phyloP scores from a whole-genome alignment of 2,888 invertebrate species.

The Hesperia comma region DNA sequence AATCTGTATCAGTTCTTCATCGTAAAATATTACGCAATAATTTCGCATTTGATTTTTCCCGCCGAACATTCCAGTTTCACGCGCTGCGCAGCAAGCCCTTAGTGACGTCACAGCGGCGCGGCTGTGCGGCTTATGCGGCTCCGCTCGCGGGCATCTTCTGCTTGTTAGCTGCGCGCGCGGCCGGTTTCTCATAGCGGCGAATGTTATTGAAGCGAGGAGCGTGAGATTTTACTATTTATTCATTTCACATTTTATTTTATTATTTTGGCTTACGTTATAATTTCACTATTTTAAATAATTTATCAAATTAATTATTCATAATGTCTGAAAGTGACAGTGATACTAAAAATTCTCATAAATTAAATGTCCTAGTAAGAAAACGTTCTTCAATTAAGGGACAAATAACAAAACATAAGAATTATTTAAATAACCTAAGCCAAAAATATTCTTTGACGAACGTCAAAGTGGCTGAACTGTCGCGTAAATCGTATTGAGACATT shows the following conservation, averaged over 20 bases:
- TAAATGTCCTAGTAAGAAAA: conserved; percentile 2
- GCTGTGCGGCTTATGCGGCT: no score
- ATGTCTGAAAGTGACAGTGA: neutral
- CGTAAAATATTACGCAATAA: neutral
- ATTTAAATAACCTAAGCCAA: neutral
- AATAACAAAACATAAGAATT: conserved; percentile 22
- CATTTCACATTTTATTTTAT: neutral
- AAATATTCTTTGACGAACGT: neutral
- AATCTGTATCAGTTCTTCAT: no score
- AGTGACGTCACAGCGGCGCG: neutral
- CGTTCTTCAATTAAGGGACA: conserved; percentile 27
- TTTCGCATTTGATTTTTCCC: neutral
- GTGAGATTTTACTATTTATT: conserved; percentile 2
- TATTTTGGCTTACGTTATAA: neutral
- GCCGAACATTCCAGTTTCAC: neutral
- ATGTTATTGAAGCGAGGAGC: neutral
- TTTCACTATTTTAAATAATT: neutral
- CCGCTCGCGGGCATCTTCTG: no score
- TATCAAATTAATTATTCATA: neutral
- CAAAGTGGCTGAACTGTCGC: conserved; percentile 5
- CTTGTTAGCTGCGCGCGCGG: neutral
- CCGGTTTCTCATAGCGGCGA: conserved; percentile 1
- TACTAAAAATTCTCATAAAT: neutral
- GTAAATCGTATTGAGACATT: conserved; percentile 8
- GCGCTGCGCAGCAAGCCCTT: neutral